Evolutionary conservation across 2,797 vertebrate genomes (phyloP).

Genomic region (Peromyscus attwateri): DNA sequence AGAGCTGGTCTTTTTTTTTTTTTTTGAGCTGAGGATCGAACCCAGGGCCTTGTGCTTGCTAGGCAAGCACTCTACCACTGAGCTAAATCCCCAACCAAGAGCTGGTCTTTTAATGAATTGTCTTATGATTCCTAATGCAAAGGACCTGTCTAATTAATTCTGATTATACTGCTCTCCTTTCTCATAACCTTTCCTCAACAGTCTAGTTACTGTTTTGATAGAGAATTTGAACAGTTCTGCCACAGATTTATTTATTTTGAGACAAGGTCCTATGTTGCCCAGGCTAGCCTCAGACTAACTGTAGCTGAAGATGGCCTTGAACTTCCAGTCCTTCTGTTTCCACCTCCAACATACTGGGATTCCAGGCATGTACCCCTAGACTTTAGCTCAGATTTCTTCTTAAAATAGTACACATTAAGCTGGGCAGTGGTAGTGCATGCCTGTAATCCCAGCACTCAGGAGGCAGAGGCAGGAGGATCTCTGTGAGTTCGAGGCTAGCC

Average conservation of each 20-base stretch:
- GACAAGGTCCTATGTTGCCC: not conserved
- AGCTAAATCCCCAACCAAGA: not conserved
- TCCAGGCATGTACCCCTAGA: not conserved
- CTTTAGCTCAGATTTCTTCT: not conserved
- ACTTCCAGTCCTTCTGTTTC: not conserved
- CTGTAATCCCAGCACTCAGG: not conserved
- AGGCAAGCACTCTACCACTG: too few relatives aligned
- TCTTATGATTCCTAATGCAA: constrained; percentile 29
- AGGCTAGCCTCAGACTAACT: not conserved
- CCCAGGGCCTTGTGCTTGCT: too few relatives aligned
- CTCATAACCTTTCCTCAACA: not conserved
- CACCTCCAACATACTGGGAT: not conserved
- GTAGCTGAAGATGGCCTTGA: not conserved
- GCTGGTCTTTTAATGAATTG: constrained; percentile 32
- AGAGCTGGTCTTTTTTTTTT: not conserved
- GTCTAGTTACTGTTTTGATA: constrained; percentile 45
- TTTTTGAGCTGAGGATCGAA: too few relatives aligned
- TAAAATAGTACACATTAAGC: not conserved
- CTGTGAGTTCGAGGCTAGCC: not conserved
- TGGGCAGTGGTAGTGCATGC: not conserved
- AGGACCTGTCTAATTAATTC: not conserved
- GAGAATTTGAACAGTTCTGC: constrained; percentile 8
- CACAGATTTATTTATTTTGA: not conserved
- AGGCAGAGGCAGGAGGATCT: not conserved
- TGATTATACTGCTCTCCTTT: constrained; percentile 13